Evolutionary conservation across 2,113 vertebrate genomes (phyloP), one percentile per base, ranked within the genome.

Genomic region (Sinocyclocheilus anshuiensis): DNA sequence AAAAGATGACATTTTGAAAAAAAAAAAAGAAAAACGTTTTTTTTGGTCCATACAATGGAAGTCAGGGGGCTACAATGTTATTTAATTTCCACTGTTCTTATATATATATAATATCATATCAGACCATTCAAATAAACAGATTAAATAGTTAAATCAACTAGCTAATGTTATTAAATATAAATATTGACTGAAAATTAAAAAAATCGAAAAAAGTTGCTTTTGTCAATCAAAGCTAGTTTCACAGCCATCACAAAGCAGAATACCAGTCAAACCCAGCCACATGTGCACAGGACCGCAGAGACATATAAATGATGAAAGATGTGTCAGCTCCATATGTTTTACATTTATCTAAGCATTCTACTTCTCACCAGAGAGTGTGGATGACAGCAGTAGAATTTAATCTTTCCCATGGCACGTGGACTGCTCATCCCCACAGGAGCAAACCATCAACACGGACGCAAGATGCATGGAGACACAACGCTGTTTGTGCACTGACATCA

Each of bases 261-360:
- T 39, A 22, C 12, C 33, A 24, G 12, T 22, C 5, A 59, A 78
- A 36, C 77, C 26, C 18, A 78, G 53, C 10, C 22, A 80, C 57
- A 8, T 42, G 55, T n/a, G 36, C 2, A 11, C 42, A 61, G 33
- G 50, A 71, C 42, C 16, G 20, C 29, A 74, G 22, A 59, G 63
- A n/a, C 65, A 22, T 57, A 79, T 57, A 79, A 79, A 71, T 12
- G 53, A 45, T 76, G 15, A 63, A 33, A 69, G 20, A 67, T 67
- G 26, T 67, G 71, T 82, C 67, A 65, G 69, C 18, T 13, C 85
- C 85, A 82, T 63, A 22, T 81, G 55, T 45, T 86, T 81, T 57
- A 61, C 50, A 81, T 86, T 81, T 39, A 81, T 18, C 57, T 4
- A 59, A 59, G 77, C 77, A 59, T 65, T 2, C 50, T 75, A 53